Percentiles rank a stretch among this genome's conserved stretches.
These are phyloP conservation scores for Halcyon senegalensis DNA, from an alignment of 2,113 vertebrate species.

Conservation along the genomic window DNA sequence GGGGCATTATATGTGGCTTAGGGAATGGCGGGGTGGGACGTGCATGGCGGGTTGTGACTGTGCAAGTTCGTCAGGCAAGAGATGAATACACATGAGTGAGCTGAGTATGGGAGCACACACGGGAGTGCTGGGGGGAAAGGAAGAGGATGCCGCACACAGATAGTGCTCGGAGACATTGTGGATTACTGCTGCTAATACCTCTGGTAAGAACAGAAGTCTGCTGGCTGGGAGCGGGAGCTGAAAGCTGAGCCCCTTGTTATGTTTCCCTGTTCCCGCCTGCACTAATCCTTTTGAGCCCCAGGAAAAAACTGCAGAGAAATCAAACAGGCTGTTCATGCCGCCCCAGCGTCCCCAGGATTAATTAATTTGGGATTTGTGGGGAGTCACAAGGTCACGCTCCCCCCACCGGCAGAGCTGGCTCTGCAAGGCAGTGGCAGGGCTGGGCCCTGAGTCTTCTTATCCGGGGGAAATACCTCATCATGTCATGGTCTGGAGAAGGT, in stretches of 20 bases:
- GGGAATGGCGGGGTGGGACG: background rate
- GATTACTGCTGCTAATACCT: conserved; percentile 75
- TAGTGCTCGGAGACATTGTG: conserved; percentile 36
- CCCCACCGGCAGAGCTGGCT: conserved; percentile 15
- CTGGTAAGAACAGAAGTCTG: conserved; percentile 75
- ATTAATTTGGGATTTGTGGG: conserved; percentile 83
- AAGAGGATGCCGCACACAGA: conserved; percentile 53
- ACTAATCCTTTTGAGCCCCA: conserved; percentile 79
- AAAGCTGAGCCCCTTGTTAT: conserved; percentile 80
- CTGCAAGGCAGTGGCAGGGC: background rate
- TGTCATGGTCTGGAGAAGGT: background rate
- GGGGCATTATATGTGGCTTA: background rate
- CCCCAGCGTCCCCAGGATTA: conserved; percentile 72
- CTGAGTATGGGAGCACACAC: background rate
- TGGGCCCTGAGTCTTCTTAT: background rate
- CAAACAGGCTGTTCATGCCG: conserved; percentile 73
- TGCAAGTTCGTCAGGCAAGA: background rate
- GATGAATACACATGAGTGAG: rapidly evolving
- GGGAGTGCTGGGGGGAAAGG: background rate
- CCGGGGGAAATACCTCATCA: background rate
- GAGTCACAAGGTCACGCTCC: conserved; percentile 67
- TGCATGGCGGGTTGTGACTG: background rate
- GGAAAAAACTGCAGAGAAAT: conserved; percentile 73
- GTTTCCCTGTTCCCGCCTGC: conserved; percentile 72
- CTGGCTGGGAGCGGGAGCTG: conserved; percentile 72